These are phyloP conservation scores for Lasaia peninsularis DNA, from an alignment of 1,140 invertebrate genomes.

Conservation along the genomic window DNA sequence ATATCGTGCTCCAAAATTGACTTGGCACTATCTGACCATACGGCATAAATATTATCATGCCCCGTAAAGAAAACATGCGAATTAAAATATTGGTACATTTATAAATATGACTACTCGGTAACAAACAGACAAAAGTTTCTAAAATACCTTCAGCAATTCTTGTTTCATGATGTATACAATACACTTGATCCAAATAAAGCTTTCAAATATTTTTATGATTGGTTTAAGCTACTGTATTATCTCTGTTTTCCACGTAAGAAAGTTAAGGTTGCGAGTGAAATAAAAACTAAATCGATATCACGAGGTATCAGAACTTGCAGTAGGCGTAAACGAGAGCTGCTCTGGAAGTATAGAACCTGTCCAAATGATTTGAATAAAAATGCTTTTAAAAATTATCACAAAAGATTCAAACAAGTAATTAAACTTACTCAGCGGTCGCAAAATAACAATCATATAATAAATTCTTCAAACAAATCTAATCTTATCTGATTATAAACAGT, in stretches of 20 bases:
- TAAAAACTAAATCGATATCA: neutral
- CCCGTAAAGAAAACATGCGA: conserved; percentile 24
- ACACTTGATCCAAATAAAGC: neutral
- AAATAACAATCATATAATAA: neutral
- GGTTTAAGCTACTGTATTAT: neutral
- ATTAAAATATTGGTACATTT: no score
- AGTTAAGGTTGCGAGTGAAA: neutral
- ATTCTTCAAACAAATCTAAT: no score
- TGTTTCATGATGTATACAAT: no score
- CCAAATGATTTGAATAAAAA: neutral
- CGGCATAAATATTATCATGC: conserved; percentile 22
- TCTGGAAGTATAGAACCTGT: no score
- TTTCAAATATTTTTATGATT: neutral
- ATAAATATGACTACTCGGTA: no score
- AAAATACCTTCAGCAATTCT: no score
- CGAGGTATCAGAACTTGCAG: neutral
- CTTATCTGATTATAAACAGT: no score
- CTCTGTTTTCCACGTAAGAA: neutral
- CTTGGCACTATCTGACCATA: conserved; percentile 28
- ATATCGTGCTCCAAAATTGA: conserved; percentile 25
- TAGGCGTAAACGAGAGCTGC: neutral
- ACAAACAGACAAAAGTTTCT: no score
- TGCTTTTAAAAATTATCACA: neutral
- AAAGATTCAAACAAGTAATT: no score
- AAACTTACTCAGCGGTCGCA: neutral